Evolutionary conservation across 2,888 invertebrate species (phyloP), one percentile per base, ranked within the genome.

Genomic region (Calameuta pallipes): DNA sequence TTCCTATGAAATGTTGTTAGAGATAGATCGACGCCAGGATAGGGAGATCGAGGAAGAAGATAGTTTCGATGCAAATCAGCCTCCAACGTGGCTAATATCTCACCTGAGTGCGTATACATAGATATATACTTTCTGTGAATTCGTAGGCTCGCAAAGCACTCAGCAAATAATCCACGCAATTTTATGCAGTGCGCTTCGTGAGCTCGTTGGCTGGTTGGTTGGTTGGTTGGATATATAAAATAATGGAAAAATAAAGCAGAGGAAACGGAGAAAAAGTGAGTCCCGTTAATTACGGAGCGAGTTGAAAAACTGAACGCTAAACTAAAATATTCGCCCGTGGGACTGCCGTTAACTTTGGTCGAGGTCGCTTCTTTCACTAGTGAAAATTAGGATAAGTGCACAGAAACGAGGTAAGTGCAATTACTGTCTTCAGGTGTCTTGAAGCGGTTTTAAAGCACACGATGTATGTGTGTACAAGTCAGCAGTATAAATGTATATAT

Each of bases 331-430:
- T 31, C 71, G 31, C 71, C 9, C 71, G 71, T 34, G 71, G 71
- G 34, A 56, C 6, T 56, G 56, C 23, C 56, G 23, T 56, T 56
- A 23, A 23, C 56, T 23, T 56, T 56, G 15, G 9, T 1, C 23
- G 23, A 23, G 56, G 56, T 56, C 56, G 56, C 56, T 56, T 56
- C 56, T 56, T 56, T 56, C 56, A 56, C 56, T 2, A 56, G 23
- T 56, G 23, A 34, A 34, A 74, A 74, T 36, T 37, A 34, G 74
- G 74, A 74, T 37, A 74, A 74, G 74, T 36, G 74, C 36, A 34
- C n/a, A 15, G 36, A 74, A 74, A 74, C 6, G 74, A 36, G 36
- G 31, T 34, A 74, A 74, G 74, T 74, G 74, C 74, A 30, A 74
- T 74, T 74, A 74, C 35, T 30, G 74, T 74, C 33, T 33, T 37